Evolutionary conservation across 1,140 invertebrate species (phyloP), one percentile per base, ranked within the genome.

Genomic region (Pemphigus obesinymphae): DNA sequence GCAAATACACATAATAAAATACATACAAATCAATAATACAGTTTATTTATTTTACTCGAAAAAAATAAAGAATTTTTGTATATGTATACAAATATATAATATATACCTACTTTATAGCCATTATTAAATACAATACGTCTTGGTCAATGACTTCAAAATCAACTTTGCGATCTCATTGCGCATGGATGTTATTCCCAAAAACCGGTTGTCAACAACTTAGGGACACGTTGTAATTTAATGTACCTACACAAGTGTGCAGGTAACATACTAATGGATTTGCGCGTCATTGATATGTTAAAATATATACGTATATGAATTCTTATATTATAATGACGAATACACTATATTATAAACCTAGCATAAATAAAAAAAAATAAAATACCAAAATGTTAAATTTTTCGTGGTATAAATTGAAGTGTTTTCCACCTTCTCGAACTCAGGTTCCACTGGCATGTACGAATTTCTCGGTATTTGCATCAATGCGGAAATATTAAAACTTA

Each of bases 191-290:
- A 34, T 73, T 48, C 29, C 0, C 29, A 26, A 48, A 73, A 48
- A 73, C 70, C 43, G 26, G 70, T 50, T 73, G 43, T 50, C 70
- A 31, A 48, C 43, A 29, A 50, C 70, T 50, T n/a, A 34, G 17
- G 17, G 26, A 34, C 13, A 72, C 68, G 15, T 72, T 7, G 43
- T 72, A n/a, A 72, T 48, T 72, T 48, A 45, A 48, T 17, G 15
- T 31, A 17, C 8, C 6, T 26, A 70, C 34, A 3, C n/a, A 23
- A 13, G 13, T 43, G 15, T 29, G 7, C 26, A 48, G 26, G 43
- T 31, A 73, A n/a, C 15, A 72, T 72, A 48, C 45, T 73, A 73
- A 73, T 73, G 45, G 43, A 31, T 23, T 73, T 43, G 40, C 29
- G 40, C 23, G n/a, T 45, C 66, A 70, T 45, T 26, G 23, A 40